Percentiles rank a stretch among this genome's conserved stretches.
Conservation (phyloP, 2,113 vertebrate species). For the Caloenas nicobarica region DNA sequence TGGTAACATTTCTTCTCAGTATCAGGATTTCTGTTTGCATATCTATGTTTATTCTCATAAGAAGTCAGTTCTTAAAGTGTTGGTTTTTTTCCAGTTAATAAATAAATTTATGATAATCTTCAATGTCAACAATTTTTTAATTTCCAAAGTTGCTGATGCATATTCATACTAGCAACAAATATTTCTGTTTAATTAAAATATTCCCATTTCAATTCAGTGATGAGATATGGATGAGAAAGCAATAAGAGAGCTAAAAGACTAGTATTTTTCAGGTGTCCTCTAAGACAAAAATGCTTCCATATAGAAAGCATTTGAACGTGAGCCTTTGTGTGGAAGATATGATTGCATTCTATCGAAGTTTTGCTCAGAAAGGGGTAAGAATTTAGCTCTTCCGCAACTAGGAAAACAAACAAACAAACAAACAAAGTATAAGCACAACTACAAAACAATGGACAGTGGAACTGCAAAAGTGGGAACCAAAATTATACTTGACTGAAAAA, state of each 20-base stretch:
- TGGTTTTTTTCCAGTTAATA: background rate
- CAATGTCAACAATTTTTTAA: background rate
- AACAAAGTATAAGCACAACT: background rate
- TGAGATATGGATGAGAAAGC: background rate
- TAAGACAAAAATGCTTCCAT: background rate
- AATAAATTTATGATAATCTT: background rate
- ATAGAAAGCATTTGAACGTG: background rate
- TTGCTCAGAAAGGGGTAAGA: background rate
- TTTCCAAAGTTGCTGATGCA: background rate
- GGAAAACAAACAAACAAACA: background rate
- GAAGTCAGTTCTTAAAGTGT: background rate
- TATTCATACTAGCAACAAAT: background rate
- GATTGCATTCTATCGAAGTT: background rate
- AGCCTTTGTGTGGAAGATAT: background rate
- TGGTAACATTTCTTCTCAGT: background rate
- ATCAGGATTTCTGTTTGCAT: background rate
- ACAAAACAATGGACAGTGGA: background rate
- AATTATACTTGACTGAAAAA: background rate
- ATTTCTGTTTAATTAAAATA: background rate
- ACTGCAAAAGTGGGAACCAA: background rate
- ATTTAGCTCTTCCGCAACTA: background rate
- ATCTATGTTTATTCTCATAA: background rate
- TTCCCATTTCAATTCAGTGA: background rate
- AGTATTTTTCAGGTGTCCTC: rapidly evolving
- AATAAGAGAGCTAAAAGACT: background rate